Conservation (phyloP, 2,113 vertebrate species). For the Stomatorhinus ivindoensis region DNA sequence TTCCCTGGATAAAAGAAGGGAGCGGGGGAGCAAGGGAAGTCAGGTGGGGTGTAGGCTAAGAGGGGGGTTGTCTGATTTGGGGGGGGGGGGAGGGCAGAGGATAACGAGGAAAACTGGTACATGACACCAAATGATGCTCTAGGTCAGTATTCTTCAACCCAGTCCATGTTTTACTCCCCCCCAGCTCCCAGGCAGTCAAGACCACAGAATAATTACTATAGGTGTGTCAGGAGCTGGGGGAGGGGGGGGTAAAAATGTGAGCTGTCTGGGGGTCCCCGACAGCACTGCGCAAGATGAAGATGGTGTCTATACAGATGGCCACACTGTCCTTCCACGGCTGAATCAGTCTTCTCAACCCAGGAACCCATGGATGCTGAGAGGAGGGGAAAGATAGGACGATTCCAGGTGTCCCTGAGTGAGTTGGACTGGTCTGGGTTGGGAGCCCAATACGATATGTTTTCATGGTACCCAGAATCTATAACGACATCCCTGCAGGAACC, state of each 20-base stretch:
- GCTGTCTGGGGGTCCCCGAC: background rate
- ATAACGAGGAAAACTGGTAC: background rate
- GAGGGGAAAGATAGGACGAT: background rate
- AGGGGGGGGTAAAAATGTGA: background rate
- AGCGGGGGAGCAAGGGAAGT: background rate
- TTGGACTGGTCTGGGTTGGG: background rate
- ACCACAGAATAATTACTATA: background rate
- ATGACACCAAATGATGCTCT: background rate
- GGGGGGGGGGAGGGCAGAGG: background rate
- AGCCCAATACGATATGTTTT: background rate
- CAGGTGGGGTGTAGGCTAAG: background rate
- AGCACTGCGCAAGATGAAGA: background rate
- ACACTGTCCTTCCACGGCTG: background rate
- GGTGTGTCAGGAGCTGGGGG: background rate
- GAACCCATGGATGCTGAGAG: background rate
- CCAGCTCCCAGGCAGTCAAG: background rate
- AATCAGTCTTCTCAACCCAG: background rate
- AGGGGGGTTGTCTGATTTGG: background rate
- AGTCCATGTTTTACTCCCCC: background rate
- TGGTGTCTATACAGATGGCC: background rate
- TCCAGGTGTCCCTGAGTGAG: background rate
- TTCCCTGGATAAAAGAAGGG: slow-evolving; percentile 59
- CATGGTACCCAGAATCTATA: background rate
- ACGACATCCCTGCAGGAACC: background rate
- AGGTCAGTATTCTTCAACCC: background rate